Evolutionary conservation across 2,113 vertebrate genomes (phyloP), one percentile per base, ranked within the genome.

Genomic region (Turnix velox): DNA sequence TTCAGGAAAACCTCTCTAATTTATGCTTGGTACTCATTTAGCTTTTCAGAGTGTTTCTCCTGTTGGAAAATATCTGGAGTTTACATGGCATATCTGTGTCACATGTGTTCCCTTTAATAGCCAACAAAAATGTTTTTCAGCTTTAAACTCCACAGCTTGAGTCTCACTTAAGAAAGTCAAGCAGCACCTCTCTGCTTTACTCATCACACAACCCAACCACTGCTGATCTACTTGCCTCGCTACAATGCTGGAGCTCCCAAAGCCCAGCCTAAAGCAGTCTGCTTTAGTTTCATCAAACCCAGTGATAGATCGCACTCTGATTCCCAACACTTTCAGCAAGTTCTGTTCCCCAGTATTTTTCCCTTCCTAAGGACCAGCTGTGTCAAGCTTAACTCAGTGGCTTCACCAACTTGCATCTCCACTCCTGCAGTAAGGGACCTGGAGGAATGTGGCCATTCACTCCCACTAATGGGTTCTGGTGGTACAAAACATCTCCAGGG

Each of bases 61-160:
- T 73, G n/a, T 20, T 93, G 91, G 66, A 93, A 96, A 91, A 91
- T 62, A 66, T 84, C 62, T 73, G 65, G 52, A 88, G 80, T 68
- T 95, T 79, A 79, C 71, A 92, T 58, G 74, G 81, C 74, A 37
- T 80, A 62, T 87, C 39, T 74, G 57, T 66, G 80, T 93, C 91
- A 94, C 76, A 74, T 81, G 84, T 65, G 49, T 49, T 94, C 62
- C 23, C 42, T 84, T 87, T 85, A 95, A 87, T 43, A 87, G 92
- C 89, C 96, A 96, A 82, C n/a, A 91, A 49, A 95, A 93, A 92
- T 87, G 91, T 87, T 96, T 95, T 94, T 84, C 81, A 94, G 42
- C 62, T 92, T 59, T 42, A 73, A 93, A 61, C 33, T 93, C 73
- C 58, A 20, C 57, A 90, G 73, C 45, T 89, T 82, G 87, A 89